Base-by-base conservation (phyloP, 2,797 vertebrate species). In the Diplodus puntazzo region DNA sequence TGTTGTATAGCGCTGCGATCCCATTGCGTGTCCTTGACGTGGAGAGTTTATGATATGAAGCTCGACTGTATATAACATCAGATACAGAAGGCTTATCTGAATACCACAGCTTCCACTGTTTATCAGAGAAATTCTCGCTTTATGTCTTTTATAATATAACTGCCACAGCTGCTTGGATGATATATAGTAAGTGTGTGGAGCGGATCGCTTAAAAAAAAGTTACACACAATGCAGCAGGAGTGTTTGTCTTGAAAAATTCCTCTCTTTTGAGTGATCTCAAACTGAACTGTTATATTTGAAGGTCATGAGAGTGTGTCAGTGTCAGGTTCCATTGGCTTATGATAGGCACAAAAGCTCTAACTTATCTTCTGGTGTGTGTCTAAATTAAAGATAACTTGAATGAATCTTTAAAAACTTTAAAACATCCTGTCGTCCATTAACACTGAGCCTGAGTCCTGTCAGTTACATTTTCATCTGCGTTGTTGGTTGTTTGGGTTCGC, bases 71-170 rank as follows among this genome's bases (percentile, higher is more conserved):
- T 71, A 67, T 57, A 62, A 62, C 66, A 74, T 70, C 63, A 64
- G 70, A 72, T 54, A 54, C 53, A 42, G 30, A 20, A 3, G 16
- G 67, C 75, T 88, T 85, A 87, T 89, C 87, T 74, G 73, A 81
- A 80, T 68, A 69, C 59, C 34, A 53, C 86, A 88, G 84, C 82
- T 75, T 59, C 75, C 69, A 30, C 30, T 3, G 49, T 79, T 89
- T 89, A 89, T 90, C 87, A n/a, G 55, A 12, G 13, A 59, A 78
- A 58, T 48, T 50, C 55, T 45, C 39, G 11, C 21, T 68, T 75
- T 62, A 62, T 62, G 57, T 55, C 73, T 72, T 73, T 27, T 62
- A 7, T 48, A 58, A 57, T 54, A 55, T 27, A 43, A 43, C 57
- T 23, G 42, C 58, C 16, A 20, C 46, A 43, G 79, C 55, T 21